A percentile compares a stretch with the other conserved stretches of the same genome.
Evolutionary conservation across 2,113 vertebrate species (phyloP).

Genomic region (Chaetops frenatus): DNA sequence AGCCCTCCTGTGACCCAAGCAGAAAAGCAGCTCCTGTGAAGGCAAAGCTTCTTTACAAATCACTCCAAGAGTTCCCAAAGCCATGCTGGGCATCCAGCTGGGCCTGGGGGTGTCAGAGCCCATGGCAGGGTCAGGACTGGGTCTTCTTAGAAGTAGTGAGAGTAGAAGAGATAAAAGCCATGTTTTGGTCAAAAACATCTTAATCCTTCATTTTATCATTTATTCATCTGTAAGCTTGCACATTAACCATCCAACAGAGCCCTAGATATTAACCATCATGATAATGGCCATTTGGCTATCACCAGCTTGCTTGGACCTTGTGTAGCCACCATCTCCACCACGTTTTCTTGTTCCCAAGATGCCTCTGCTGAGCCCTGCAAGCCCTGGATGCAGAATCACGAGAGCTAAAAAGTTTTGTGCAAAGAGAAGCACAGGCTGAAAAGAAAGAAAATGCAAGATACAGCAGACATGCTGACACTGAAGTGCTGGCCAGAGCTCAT

Average conservation of each 20-base stretch:
- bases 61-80: not conserved
- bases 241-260: not conserved
- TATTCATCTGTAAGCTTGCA: not conserved
- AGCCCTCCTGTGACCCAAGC: not conserved
- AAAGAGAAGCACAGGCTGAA: not conserved
- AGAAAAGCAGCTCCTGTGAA: not conserved
- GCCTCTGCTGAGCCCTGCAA: not conserved
- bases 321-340: not conserved
- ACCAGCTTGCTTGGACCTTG: not conserved
- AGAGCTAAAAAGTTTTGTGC: not conserved
- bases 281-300: not conserved
- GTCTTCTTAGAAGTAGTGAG: not conserved
- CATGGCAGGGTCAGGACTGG: not conserved
- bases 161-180: not conserved
- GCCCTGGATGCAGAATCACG: not conserved
- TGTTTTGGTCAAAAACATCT: not conserved
- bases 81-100: not conserved
- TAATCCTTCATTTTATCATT: not conserved
- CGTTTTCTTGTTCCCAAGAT: not conserved
- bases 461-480: rapidly evolving
- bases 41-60: rapidly evolving
- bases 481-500: not conserved
- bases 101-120: not conserved
- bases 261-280: not conserved
- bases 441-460: not conserved